Conservation (phyloP, 2,797 vertebrate species). For the Oceanodroma leucorhoa region DNA sequence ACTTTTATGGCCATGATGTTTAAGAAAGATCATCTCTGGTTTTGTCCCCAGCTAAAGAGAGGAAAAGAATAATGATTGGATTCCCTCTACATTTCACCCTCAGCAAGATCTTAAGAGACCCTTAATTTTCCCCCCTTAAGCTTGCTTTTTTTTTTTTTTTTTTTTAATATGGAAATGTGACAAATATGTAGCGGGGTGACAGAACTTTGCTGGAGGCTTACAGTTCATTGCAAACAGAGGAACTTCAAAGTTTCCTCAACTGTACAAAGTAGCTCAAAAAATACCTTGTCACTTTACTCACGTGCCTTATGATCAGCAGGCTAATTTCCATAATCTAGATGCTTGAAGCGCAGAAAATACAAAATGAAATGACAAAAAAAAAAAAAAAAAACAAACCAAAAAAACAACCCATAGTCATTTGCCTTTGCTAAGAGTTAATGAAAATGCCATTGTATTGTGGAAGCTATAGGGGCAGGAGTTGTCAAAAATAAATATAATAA, state of each 20-base stretch:
- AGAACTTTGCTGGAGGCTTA: conserved; percentile 37
- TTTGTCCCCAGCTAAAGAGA: conserved; percentile 9
- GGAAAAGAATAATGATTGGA: neutral
- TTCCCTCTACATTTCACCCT: neutral
- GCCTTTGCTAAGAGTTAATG: neutral
- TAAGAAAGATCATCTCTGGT: neutral
- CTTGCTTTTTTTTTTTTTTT: neutral
- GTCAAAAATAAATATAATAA: neutral
- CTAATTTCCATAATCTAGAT: neutral
- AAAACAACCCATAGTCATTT: neutral
- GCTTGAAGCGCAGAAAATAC: neutral
- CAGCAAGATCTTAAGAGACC: conserved; percentile 11
- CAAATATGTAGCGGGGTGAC: neutral
- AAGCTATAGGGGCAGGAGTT: neutral
- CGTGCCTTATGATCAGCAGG: conserved; percentile 26
- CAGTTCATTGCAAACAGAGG: neutral
- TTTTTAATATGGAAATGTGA: neutral
- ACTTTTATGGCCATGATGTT: conserved; percentile 2
- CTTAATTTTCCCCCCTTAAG: neutral
- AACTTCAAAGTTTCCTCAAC: conserved; percentile 47
- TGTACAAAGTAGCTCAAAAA: neutral
- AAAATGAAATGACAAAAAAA: neutral
- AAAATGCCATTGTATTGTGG: neutral
- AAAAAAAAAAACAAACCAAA: neutral
- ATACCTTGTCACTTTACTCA: neutral